Conservation (phyloP, 2,113 vertebrate species). For the Murina feae region DNA sequence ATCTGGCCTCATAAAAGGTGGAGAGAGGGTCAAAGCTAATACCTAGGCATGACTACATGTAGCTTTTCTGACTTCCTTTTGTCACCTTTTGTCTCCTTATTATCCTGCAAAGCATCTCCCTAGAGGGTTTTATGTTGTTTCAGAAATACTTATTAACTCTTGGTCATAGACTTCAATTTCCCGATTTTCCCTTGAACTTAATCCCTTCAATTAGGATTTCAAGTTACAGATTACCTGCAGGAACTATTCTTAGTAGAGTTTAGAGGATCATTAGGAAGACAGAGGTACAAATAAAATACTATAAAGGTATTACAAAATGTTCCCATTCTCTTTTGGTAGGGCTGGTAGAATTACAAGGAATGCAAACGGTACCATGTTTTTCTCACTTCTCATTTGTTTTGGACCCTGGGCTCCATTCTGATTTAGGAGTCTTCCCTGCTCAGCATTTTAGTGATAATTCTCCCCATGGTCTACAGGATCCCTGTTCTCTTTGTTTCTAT, state of each 20-base stretch:
- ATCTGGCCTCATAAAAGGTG: neutral
- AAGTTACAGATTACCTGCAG: conserved; percentile 34
- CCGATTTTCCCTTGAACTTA: conserved; percentile 30
- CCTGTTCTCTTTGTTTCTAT: conserved; percentile 79
- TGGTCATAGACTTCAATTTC: conserved; percentile 46
- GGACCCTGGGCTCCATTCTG: conserved; percentile 57
- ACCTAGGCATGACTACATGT: neutral
- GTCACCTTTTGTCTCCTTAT: conserved; percentile 11
- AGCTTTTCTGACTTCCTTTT: neutral
- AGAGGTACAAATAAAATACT: neutral
- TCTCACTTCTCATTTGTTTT: conserved; percentile 57
- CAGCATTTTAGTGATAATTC: conserved; percentile 71
- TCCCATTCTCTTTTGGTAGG: neutral
- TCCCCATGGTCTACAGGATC: conserved; percentile 69
- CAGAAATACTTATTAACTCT: conserved; percentile 48
- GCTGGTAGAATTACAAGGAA: neutral
- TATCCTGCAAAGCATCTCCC: neutral
- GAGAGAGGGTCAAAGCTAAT: neutral
- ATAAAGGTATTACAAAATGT: neutral
- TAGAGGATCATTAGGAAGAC: conserved; percentile 31
- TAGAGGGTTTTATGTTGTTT: neutral
- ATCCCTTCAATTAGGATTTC: conserved; percentile 51
- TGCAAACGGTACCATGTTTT: conserved; percentile 3
- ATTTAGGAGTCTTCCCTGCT: conserved; percentile 67
- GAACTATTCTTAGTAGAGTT: conserved; percentile 47